Evolutionary conservation across 2,888 invertebrate species (phyloP).

Genomic region (Flexamia atlantica): DNA sequence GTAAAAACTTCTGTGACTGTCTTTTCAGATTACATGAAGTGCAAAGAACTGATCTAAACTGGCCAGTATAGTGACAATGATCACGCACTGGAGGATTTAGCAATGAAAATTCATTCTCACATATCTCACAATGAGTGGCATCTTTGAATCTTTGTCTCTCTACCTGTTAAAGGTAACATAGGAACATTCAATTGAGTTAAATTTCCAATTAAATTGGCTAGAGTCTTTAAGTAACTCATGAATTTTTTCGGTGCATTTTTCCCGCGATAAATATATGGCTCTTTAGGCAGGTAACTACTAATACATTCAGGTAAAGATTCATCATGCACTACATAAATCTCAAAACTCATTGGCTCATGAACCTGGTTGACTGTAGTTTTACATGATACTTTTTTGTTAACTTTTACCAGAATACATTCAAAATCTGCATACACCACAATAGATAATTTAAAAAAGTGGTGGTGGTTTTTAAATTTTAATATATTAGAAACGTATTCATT

Average conservation of each 20-base stretch:
- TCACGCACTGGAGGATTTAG: conserved; percentile 9
- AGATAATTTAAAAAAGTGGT: conserved; percentile 23
- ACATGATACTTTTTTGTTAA: neutral
- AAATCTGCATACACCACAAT: conserved; percentile 52
- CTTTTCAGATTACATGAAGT: conserved; percentile 8
- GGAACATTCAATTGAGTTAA: conserved; percentile 14
- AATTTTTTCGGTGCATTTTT: conserved; percentile 8
- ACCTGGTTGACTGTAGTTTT: conserved; percentile 4
- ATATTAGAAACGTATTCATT: neutral
- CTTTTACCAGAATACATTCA: conserved; percentile 32
- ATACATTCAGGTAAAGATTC: conserved; percentile 36
- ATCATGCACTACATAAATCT: conserved; percentile 35
- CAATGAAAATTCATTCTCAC: conserved; percentile 11
- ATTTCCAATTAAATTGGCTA: conserved; percentile 24
- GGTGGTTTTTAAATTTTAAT: conserved; percentile 41
- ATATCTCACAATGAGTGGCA: conserved; percentile 35
- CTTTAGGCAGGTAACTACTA: neutral
- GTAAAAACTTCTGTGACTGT: conserved; percentile 39
- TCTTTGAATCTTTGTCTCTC: neutral
- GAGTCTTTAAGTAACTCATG: conserved; percentile 23
- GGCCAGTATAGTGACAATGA: conserved; percentile 52
- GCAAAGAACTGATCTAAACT: conserved; percentile 38
- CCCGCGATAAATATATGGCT: conserved; percentile 38
- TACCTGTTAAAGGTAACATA: too few species aligned
- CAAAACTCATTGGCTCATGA: conserved; percentile 30